Evolutionary conservation across 64 coral and sea anemone species (phyloP).

Genomic region (Pocillopora verrucosa): DNA sequence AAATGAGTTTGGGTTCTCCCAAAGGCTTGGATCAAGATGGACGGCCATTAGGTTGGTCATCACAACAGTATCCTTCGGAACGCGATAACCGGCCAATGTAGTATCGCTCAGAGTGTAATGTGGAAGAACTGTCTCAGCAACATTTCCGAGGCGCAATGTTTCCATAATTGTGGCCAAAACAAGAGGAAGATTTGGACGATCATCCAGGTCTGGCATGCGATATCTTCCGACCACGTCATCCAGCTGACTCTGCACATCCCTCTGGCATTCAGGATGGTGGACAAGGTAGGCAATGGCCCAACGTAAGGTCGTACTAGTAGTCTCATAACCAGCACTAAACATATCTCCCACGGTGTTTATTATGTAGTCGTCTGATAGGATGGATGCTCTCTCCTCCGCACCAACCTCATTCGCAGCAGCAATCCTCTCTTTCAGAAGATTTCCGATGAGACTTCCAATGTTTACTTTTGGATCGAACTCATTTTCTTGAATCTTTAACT

Average conservation of each 20-base stretch:
- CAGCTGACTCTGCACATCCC: constrained; percentile 25
- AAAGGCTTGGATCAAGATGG: not conserved
- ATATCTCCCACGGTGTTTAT: constrained; percentile 39
- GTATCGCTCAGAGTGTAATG: constrained; percentile 41
- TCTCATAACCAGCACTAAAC: constrained; percentile 58
- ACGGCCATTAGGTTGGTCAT: not conserved
- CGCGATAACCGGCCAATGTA: constrained; percentile 11
- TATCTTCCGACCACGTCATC: constrained; percentile 14
- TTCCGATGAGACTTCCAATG: not conserved
- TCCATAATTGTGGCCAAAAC: constrained; percentile 35
- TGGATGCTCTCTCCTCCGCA: constrained; percentile 5
- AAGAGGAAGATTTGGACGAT: constrained; percentile 7
- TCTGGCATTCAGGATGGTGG: constrained; percentile 33
- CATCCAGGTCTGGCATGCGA: constrained; percentile 16
- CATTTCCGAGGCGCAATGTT: constrained; percentile 31
- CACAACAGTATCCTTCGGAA: constrained; percentile 31
- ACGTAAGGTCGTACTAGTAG: constrained; percentile 22
- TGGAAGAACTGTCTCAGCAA: not conserved
- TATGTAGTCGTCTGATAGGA: constrained; percentile 45
- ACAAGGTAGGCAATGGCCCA: constrained; percentile 57
- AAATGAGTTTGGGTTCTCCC: constrained; percentile 35
- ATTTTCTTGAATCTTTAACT: not conserved
- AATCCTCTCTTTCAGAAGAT: not conserved
- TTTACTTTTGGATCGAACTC: not conserved
- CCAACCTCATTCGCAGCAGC: not conserved